A percentile compares a stretch with the other conserved stretches of the same genome.
phyloP scores from a whole-genome alignment of 2,888 invertebrate species.

The Eumerus sabulonum region DNA sequence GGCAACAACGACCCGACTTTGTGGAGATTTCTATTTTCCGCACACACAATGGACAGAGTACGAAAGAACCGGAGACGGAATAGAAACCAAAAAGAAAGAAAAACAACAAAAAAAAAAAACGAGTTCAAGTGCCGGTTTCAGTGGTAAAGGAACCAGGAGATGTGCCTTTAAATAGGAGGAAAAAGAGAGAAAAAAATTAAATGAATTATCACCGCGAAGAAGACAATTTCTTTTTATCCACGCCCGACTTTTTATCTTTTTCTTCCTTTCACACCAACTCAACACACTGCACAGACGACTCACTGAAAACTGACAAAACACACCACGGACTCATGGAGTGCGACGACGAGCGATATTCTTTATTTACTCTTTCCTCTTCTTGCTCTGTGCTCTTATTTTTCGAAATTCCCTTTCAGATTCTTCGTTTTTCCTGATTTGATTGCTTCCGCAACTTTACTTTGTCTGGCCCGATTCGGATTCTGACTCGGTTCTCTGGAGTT shows the following conservation, averaged over 20 bases:
- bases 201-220: background rate
- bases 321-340: constrained; percentile 35
- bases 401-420: constrained; percentile 49
- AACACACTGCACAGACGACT: constrained; percentile 27
- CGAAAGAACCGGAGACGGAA: constrained; percentile 4
- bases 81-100: background rate
- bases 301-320: constrained; percentile 41
- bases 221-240: constrained; percentile 63
- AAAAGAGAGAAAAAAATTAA: constrained; percentile 27
- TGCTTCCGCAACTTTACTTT: no score
- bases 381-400: constrained; percentile 52
- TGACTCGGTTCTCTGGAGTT: constrained; percentile 29
- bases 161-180: no score
- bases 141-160: background rate
- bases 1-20: no score
- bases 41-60: background rate
- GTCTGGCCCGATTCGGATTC: constrained; percentile 22
- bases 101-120: constrained; percentile 16
- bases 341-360: constrained; percentile 45
- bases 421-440: background rate
- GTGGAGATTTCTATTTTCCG: constrained; percentile 55
- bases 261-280: constrained; percentile 50
- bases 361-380: no score
- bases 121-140: constrained; percentile 43
- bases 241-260: constrained; percentile 68